These are phyloP conservation scores for Drosophila acutilabella DNA, from an alignment of 2,888 invertebrate genomes.

Conservation along the genomic window DNA sequence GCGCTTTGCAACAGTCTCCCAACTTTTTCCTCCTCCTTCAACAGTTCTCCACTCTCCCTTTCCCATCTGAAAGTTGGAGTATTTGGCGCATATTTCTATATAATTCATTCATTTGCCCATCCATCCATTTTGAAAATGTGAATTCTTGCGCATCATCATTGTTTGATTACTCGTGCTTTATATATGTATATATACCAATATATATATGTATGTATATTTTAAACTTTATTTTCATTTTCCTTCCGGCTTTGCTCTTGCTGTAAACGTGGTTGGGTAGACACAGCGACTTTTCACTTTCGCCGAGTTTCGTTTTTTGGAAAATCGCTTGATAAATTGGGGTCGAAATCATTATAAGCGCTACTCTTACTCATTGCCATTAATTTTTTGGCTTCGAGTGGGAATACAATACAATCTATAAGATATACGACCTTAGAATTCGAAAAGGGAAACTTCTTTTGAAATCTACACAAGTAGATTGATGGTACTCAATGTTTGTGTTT, in stretches of 20 bases:
- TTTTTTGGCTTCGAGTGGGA: conserved; percentile 43
- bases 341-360: conserved; percentile 81
- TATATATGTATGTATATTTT: conserved; percentile 15
- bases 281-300: conserved; percentile 62
- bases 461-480: conserved; percentile 23
- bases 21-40: background rate
- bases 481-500: conserved; percentile 32
- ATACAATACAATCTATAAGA: conserved; percentile 22
- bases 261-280: conserved; percentile 6
- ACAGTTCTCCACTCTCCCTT: background rate
- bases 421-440: background rate
- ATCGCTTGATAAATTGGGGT: conserved; percentile 82
- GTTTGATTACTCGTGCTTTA: conserved; percentile 81
- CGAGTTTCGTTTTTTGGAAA: conserved; percentile 42
- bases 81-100: conserved; percentile 69
- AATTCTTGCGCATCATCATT: conserved; percentile 83
- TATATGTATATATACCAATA: conserved; percentile 31
- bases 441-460: conserved; percentile 12
- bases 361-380: conserved; percentile 75
- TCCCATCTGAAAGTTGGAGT: conserved; percentile 18
- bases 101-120: conserved; percentile 74
- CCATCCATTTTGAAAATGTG: conserved; percentile 79
- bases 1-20: conserved; percentile 37
- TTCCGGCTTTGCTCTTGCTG: conserved; percentile 20
- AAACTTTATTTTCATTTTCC: conserved; percentile 66